Conservation (phyloP, 2,888 invertebrate genomes). For the Polydrusus cervinus region DNA sequence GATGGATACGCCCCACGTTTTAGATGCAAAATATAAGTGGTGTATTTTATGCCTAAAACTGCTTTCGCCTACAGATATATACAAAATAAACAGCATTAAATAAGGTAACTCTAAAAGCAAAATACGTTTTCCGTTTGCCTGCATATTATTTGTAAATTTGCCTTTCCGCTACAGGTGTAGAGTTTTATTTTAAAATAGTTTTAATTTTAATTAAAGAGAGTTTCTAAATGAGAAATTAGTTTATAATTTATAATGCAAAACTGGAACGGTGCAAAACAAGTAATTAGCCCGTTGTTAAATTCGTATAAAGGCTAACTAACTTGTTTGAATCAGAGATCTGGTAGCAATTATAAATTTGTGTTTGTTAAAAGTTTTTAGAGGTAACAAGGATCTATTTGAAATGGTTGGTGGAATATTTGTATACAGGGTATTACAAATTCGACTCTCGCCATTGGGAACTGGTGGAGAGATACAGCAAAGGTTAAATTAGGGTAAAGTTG, state of each 20-base stretch:
- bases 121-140: background rate
- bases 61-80: background rate
- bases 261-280: constrained; percentile 8
- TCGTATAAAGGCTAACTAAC: constrained; percentile 22
- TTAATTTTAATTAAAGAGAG: constrained; percentile 24
- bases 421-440: too few species aligned
- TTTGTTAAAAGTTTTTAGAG: constrained; percentile 14
- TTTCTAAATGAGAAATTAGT: constrained; percentile 29
- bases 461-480: too few species aligned
- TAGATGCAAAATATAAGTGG: background rate
- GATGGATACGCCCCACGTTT: too few species aligned
- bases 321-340: constrained; percentile 23
- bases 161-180: constrained; percentile 21
- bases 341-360: constrained; percentile 11
- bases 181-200: constrained; percentile 19
- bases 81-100: background rate
- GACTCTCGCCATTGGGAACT: too few species aligned
- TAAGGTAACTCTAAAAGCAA: background rate
- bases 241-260: constrained; percentile 26
- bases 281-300: constrained; percentile 26
- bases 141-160: constrained; percentile 10
- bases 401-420: too few species aligned
- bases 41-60: background rate
- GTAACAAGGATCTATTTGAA: constrained; percentile 4
- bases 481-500: too few species aligned